Evolutionary conservation across 2,797 vertebrate genomes (phyloP).

Genomic region (Manis javanica): DNA sequence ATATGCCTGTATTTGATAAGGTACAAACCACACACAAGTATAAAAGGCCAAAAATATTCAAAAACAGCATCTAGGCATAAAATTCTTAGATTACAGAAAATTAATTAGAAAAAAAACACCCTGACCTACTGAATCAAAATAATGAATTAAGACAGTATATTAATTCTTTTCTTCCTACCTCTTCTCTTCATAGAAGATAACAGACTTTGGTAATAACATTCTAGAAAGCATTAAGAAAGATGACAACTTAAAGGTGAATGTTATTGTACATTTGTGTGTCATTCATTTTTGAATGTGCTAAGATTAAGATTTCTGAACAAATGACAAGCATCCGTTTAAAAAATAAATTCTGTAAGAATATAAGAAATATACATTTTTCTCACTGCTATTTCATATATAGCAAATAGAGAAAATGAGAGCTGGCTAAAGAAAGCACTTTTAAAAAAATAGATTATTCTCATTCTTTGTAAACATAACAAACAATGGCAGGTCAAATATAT

Average conservation of each 20-base stretch:
- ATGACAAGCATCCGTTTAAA: not conserved
- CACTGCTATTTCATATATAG: not conserved
- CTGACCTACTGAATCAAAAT: slow-evolving; percentile 44
- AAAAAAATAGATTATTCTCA: not conserved
- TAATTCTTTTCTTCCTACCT: not conserved
- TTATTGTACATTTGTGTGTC: not conserved
- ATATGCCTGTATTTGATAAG: slow-evolving; percentile 63
- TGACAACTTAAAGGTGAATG: not conserved
- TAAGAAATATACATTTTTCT: not conserved
- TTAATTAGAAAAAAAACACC: slow-evolving; percentile 47
- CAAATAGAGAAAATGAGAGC: not conserved
- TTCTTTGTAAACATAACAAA: slow-evolving; percentile 26
- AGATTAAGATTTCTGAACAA: slow-evolving; percentile 43
- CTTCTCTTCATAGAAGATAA: not conserved
- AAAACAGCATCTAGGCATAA: slow-evolving; percentile 49
- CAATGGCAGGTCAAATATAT: not conserved
- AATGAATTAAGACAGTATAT: not conserved
- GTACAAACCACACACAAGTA: slow-evolving; percentile 38
- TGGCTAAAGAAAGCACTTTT: not conserved
- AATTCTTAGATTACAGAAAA: slow-evolving; percentile 57
- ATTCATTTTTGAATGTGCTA: slow-evolving; percentile 1
- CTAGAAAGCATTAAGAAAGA: slow-evolving; percentile 22
- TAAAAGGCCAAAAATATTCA: slow-evolving; percentile 60
- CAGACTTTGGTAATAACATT: not conserved
- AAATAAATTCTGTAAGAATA: slow-evolving; percentile 19